These are phyloP conservation scores for Drusus annulatus DNA, from an alignment of 1,140 invertebrate species.

Conservation along the genomic window DNA sequence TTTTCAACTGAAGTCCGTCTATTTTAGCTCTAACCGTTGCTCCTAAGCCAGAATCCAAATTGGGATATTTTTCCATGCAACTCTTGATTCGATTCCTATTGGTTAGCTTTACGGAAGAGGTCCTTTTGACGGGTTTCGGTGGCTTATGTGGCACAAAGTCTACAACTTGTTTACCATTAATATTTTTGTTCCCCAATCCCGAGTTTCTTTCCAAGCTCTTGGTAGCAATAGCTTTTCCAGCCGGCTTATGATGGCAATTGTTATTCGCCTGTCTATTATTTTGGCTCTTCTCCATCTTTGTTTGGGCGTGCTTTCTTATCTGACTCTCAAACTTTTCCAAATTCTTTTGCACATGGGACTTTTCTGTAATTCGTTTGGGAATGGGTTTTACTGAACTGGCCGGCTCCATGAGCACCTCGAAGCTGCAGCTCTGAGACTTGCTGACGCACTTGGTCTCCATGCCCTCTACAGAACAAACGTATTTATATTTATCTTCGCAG, in stretches of 20 bases:
- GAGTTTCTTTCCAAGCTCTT: conserved; percentile 73
- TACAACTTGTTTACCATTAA: conserved; percentile 70
- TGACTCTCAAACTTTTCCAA: conserved; percentile 71
- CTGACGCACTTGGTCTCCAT: conserved; percentile 66
- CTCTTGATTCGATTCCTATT: conserved; percentile 65
- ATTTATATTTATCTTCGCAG: conserved; percentile 67
- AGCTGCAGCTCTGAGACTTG: conserved; percentile 71
- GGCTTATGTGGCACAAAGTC: conserved; percentile 75
- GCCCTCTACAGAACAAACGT: conserved; percentile 67
- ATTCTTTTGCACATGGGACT: conserved; percentile 71
- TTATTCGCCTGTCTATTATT: conserved; percentile 69
- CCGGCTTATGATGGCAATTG: conserved; percentile 50
- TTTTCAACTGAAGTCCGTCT: conserved; percentile 69
- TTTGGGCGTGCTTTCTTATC: conserved; percentile 69
- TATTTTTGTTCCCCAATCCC: conserved; percentile 66
- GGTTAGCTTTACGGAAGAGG: conserved; percentile 69
- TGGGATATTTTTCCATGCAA: conserved; percentile 51
- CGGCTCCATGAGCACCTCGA: conserved; percentile 70
- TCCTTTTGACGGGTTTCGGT: conserved; percentile 70
- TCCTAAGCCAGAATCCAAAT: conserved; percentile 61
- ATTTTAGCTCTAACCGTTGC: conserved; percentile 71
- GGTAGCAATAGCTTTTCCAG: conserved; percentile 66
- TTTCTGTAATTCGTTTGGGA: conserved; percentile 64
- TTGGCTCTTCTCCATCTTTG: conserved; percentile 70
- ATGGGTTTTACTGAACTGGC: conserved; percentile 64